Conservation (phyloP, 2,113 vertebrate species). For the Haliaeetus leucogaster region DNA sequence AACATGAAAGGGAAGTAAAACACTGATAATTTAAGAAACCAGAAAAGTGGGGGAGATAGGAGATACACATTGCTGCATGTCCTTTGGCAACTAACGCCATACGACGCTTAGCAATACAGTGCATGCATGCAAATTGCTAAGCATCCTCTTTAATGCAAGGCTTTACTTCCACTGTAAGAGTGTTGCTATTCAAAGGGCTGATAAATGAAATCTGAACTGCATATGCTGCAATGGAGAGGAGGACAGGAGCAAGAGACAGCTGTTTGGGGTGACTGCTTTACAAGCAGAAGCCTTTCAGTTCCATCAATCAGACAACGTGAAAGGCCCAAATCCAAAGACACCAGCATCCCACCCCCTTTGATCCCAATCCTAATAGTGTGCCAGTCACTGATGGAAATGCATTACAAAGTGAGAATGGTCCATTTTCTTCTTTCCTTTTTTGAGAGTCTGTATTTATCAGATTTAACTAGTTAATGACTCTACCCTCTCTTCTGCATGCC, state of each 20-base stretch:
- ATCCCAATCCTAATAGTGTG: conserved; percentile 74
- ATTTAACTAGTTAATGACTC: conserved; percentile 60
- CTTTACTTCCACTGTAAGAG: conserved; percentile 56
- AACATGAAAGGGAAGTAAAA: conserved; percentile 76
- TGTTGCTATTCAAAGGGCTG: conserved; percentile 67
- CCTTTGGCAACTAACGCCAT: conserved; percentile 49
- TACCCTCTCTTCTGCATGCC: neutral
- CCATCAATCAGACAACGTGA: conserved; percentile 72
- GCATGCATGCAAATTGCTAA: conserved; percentile 57
- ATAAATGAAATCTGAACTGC: conserved; percentile 73
- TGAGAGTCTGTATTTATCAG: conserved; percentile 57
- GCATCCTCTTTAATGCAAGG: conserved; percentile 5
- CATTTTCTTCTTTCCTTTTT: conserved; percentile 18
- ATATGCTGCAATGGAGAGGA: conserved; percentile 60
- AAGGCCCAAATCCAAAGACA: conserved; percentile 73
- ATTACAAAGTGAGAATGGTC: conserved; percentile 14
- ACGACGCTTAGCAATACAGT: neutral
- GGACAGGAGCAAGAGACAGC: conserved; percentile 73
- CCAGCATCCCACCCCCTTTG: conserved; percentile 69
- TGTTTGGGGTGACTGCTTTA: conserved; percentile 72
- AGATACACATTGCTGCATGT: conserved; percentile 52
- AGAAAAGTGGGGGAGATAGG: conserved; percentile 65
- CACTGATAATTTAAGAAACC: conserved; percentile 73
- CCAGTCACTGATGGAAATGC: conserved; percentile 67
- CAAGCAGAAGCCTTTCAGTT: conserved; percentile 68